Base-by-base conservation (phyloP, 64 coral and sea anemone species). In the Pocillopora damicornis region DNA sequence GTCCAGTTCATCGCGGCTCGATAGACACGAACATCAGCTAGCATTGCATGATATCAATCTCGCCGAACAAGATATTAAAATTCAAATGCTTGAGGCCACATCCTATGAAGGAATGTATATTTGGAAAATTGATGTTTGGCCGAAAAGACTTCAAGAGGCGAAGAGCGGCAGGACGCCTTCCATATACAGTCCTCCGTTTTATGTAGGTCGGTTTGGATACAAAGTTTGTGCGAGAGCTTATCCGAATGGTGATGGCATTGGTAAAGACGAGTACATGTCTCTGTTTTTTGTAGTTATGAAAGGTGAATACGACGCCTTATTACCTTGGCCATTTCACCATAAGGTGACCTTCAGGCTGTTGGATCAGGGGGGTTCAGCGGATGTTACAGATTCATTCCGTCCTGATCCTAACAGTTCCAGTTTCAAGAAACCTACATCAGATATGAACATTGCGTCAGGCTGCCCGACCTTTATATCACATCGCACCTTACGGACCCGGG, bases 371-470 rank as follows among this genome's bases (percentile, higher is more conserved):
- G 67, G 37, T 13, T 23, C 56, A 22, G 8, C 22, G 67, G 81
- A 84, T 38, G 81, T 65, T 12, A 25, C 16, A 12, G 81, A 84
- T 26, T 23, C 81, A 12, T 84, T 84, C 69, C 81, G 81, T 84
- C 81, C 81, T 15, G 65, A 84, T 72, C 36, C 64, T 84, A 72
- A 72, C 65, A 84, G 81, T 18, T 84, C 81, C 3, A 84, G 81
- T 84, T 84, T 84, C 8, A 84, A 73, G 25, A 72, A 17, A 23
- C 81, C 88, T 7, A 90, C 26, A 22, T 75, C 66, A 42, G 77
- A 80, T 11, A 90, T 90, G 88, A 90, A 90, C 15, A 83, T 90
- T 17, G 88, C 88, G 16, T 90, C 88, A 37, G 88, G 88, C 15
- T 82, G 78, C 11, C 88, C 88, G 18, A 79, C 59, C 9, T 75